Percentiles rank a stretch among this genome's conserved stretches.
phyloP scores from a whole-genome alignment of 1,140 invertebrate genomes.

The Homalodisca vitripennis region DNA sequence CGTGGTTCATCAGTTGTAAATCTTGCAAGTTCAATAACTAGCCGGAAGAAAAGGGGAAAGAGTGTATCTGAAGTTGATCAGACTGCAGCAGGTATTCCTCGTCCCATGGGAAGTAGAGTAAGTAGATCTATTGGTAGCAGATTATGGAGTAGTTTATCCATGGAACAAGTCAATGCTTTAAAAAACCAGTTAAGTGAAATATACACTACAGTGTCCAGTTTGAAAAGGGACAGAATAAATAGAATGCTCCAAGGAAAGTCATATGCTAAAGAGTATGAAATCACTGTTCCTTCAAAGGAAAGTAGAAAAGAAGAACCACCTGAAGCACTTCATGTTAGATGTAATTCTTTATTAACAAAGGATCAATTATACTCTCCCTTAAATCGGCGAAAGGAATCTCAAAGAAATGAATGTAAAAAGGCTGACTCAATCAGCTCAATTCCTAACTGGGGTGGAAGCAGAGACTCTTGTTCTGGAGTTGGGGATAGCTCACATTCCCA shows the following conservation, averaged over 20 bases:
- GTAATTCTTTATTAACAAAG: slow-evolving; percentile 59
- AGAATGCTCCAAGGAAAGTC: slow-evolving; percentile 40
- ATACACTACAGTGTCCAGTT: slow-evolving; percentile 57
- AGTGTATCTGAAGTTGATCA: slow-evolving; percentile 37
- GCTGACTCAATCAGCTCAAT: slow-evolving; percentile 57
- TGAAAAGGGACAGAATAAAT: slow-evolving; percentile 48
- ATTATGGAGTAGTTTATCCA: slow-evolving; percentile 79
- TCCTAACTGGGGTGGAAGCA: slow-evolving; percentile 45
- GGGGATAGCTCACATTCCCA: slow-evolving; percentile 29
- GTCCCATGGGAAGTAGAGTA: slow-evolving; percentile 38
- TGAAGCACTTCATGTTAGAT: slow-evolving; percentile 57
- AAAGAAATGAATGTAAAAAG: slow-evolving; percentile 49
- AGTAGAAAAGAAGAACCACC: slow-evolving; percentile 36
- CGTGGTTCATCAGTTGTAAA: slow-evolving; percentile 75
- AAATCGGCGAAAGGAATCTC: slow-evolving; percentile 45
- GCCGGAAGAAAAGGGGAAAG: slow-evolving; percentile 39
- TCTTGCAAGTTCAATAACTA: slow-evolving; percentile 62
- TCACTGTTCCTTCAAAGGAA: slow-evolving; percentile 53
- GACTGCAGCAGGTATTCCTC: neutral
- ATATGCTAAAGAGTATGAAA: slow-evolving; percentile 54
- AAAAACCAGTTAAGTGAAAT: slow-evolving; percentile 81
- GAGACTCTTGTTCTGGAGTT: slow-evolving; percentile 18
- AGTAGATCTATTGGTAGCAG: slow-evolving; percentile 59
- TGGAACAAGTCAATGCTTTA: slow-evolving; percentile 78
- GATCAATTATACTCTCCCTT: slow-evolving; percentile 50